phyloP scores from a whole-genome alignment of 1,140 invertebrate species.

The Thalassaphorura encarpata region DNA sequence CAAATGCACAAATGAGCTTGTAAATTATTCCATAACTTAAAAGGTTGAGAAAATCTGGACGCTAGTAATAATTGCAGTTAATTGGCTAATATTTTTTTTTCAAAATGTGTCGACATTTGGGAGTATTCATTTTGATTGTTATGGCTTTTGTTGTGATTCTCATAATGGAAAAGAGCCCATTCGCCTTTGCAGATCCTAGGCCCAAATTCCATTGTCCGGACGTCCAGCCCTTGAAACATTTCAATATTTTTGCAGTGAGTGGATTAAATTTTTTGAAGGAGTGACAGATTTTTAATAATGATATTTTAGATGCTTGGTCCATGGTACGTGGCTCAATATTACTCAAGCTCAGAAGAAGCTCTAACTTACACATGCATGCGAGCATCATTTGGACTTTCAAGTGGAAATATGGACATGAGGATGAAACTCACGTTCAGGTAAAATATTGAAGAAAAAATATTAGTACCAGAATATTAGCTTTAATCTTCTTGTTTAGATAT shows the following conservation, averaged over 20 bases:
- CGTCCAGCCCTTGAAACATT: constrained; percentile 21
- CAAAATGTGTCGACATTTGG: neutral
- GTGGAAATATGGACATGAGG: constrained; percentile 46
- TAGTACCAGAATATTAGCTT: no score
- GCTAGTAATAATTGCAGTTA: no score
- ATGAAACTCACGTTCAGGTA: constrained; percentile 74
- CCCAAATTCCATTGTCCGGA: constrained; percentile 19
- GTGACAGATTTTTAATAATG: no score
- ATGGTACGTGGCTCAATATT: constrained; percentile 77
- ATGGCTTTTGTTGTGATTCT: neutral
- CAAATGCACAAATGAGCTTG: no score
- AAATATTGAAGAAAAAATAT: no score
- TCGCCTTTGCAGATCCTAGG: neutral
- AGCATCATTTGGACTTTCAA: constrained; percentile 55
- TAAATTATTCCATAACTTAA: no score
- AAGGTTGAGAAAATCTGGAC: no score
- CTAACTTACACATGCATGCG: constrained; percentile 68
- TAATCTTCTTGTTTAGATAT: constrained; percentile 41
- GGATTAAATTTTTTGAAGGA: neutral
- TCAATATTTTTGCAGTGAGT: constrained; percentile 30
- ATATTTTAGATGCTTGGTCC: constrained; percentile 56
- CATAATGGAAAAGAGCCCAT: neutral
- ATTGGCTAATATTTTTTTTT: no score
- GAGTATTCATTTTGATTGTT: neutral
- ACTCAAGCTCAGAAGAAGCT: constrained; percentile 72